A percentile compares a stretch with the other conserved stretches of the same genome.
These are phyloP conservation scores for Liopterus haemorrhoidalis DNA, from an alignment of 2,888 invertebrate genomes.

Conservation along the genomic window DNA sequence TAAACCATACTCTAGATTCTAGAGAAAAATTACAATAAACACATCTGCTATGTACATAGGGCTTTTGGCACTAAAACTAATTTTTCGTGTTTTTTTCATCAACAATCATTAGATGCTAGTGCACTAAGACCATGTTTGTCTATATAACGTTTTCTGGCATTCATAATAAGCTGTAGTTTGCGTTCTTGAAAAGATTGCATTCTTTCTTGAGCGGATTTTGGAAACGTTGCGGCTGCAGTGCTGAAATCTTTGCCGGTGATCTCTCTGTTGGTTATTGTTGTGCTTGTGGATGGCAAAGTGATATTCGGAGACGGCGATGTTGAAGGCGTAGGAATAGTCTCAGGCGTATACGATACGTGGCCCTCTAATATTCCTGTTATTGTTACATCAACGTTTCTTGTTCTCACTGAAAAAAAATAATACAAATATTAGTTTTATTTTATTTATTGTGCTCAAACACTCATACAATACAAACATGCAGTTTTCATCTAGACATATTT, in stretches of 20 bases:
- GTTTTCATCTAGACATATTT: conserved; percentile 11
- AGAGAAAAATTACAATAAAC: conserved; percentile 20
- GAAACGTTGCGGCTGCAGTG: conserved; percentile 48
- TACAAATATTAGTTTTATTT: conserved; percentile 14
- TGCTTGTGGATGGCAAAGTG: conserved; percentile 9
- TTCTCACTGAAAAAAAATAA: conserved; percentile 53
- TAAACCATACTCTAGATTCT: conserved; percentile 23
- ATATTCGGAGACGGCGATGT: conserved; percentile 14
- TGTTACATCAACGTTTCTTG: conserved; percentile 70
- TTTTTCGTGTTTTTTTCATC: conserved; percentile 10
- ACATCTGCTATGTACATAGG: conserved; percentile 17
- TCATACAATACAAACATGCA: not conserved
- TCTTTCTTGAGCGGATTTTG: conserved; percentile 55
- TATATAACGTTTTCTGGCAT: conserved; percentile 69
- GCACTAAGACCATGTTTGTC: conserved; percentile 62
- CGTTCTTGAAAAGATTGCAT: conserved; percentile 66
- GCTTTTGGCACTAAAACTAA: conserved; percentile 24
- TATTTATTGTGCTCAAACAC: not conserved
- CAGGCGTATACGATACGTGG: conserved; percentile 57
- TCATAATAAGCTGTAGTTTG: conserved; percentile 71
- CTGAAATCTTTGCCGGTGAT: conserved; percentile 34
- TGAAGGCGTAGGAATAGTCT: conserved; percentile 34
- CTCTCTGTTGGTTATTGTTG: conserved; percentile 13
- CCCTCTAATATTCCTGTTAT: conserved; percentile 78
- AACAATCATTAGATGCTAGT: conserved; percentile 31